phyloP scores from a whole-genome alignment of 1,140 invertebrate species.

The Gryon sp. region DNA sequence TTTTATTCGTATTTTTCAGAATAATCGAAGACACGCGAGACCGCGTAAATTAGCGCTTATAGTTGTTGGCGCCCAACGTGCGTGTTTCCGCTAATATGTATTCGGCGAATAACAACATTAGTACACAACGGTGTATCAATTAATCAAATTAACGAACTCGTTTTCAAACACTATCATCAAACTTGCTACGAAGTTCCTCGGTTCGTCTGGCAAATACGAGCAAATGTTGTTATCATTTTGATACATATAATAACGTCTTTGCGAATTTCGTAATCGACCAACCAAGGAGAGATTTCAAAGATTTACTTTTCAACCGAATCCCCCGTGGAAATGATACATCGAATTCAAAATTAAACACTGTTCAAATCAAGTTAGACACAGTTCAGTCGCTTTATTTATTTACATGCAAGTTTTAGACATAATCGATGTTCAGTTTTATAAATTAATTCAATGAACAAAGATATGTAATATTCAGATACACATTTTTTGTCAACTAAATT shows the following conservation, averaged over 20 bases:
- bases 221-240: constrained; percentile 13
- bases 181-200: constrained; percentile 2
- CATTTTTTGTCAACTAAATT: too few species aligned
- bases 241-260: constrained; percentile 1
- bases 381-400: not conserved
- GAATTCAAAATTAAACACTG: not conserved
- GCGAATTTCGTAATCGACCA: constrained; percentile 13
- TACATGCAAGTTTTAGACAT: not conserved
- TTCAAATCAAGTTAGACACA: constrained; percentile 5
- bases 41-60: constrained; percentile 11
- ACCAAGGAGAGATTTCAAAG: not conserved
- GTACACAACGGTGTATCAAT: constrained; percentile 22
- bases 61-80: not conserved
- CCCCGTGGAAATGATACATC: not conserved
- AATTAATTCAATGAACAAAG: too few species aligned
- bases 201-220: constrained; percentile 18
- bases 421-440: too few species aligned
- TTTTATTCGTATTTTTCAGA: too few species aligned
- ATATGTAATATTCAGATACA: too few species aligned
- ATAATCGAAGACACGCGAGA: constrained; percentile 13
- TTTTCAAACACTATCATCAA: constrained; percentile 22
- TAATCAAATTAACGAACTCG: constrained; percentile 31
- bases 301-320: constrained; percentile 1
- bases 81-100: constrained; percentile 7
- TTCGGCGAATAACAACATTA: constrained; percentile 22